phyloP scores from a whole-genome alignment of 2,113 vertebrate species.

The Lamprotornis superbus region DNA sequence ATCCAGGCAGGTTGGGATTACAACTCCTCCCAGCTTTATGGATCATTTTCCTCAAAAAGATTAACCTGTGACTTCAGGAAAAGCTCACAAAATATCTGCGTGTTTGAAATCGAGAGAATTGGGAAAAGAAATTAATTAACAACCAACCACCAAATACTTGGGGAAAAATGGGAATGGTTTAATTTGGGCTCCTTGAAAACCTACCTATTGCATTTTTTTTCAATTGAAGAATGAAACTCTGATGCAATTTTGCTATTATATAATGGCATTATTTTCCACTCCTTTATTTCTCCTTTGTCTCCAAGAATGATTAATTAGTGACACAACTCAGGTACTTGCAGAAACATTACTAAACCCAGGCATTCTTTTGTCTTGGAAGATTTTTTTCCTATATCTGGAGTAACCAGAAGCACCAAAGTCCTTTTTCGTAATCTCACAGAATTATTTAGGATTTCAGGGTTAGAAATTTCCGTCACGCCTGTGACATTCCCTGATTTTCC shows the following conservation, averaged over 20 bases:
- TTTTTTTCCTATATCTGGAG: not conserved
- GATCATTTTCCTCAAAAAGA: not conserved
- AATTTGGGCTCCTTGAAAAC: not conserved
- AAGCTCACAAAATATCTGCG: not conserved
- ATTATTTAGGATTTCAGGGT: not conserved
- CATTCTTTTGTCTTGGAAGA: not conserved
- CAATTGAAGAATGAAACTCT: not conserved
- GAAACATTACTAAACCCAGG: not conserved
- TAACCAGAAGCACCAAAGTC: not conserved
- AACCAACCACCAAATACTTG: accelerated
- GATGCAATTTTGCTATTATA: not conserved
- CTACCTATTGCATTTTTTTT: not conserved
- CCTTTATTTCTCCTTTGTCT: slow-evolving; percentile 1
- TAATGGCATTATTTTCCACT: not conserved
- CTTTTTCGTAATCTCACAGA: not conserved
- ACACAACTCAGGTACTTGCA: not conserved
- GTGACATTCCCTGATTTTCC: not conserved
- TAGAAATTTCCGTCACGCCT: not conserved
- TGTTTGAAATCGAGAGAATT: not conserved
- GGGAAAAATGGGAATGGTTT: not conserved
- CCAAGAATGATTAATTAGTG: not conserved
- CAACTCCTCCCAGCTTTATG: not conserved
- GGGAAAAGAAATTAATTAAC: not conserved
- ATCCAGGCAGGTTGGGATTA: not conserved
- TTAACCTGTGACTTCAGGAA: not conserved